Evolutionary conservation across 1,140 invertebrate species (phyloP).

Genomic region (Nebria ingens): DNA sequence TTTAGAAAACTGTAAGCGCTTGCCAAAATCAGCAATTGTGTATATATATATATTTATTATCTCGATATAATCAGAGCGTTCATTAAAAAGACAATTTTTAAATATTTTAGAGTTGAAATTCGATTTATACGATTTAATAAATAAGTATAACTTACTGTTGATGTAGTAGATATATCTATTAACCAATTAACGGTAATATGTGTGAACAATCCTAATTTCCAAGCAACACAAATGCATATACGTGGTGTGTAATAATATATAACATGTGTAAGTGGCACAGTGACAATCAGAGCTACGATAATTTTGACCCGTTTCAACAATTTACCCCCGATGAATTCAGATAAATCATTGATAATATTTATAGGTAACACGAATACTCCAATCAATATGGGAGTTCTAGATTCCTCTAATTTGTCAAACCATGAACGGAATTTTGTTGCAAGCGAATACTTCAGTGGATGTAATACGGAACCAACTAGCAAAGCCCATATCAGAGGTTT

Average conservation of each 20-base stretch:
- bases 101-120: no score
- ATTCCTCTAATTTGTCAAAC: constrained; percentile 51
- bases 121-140: no score
- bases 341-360: constrained; percentile 54
- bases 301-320: constrained; percentile 49
- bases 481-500: constrained; percentile 89
- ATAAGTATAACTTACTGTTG: constrained; percentile 22
- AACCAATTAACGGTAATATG: constrained; percentile 23
- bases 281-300: constrained; percentile 33
- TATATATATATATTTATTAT: no score
- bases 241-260: constrained; percentile 40
- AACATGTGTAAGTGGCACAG: constrained; percentile 31
- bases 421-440: constrained; percentile 58
- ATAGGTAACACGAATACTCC: constrained; percentile 66
- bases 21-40: no score
- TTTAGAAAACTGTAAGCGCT: no score
- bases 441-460: constrained; percentile 75
- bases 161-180: constrained; percentile 23
- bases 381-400: constrained; percentile 49
- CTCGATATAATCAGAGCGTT: no score
- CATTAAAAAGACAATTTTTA: neutral
- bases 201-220: constrained; percentile 27
- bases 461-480: constrained; percentile 79
- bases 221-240: constrained; percentile 38
- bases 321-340: constrained; percentile 57